phyloP scores from a whole-genome alignment of 2,797 vertebrate genomes.

The Cynopterus sphinx region DNA sequence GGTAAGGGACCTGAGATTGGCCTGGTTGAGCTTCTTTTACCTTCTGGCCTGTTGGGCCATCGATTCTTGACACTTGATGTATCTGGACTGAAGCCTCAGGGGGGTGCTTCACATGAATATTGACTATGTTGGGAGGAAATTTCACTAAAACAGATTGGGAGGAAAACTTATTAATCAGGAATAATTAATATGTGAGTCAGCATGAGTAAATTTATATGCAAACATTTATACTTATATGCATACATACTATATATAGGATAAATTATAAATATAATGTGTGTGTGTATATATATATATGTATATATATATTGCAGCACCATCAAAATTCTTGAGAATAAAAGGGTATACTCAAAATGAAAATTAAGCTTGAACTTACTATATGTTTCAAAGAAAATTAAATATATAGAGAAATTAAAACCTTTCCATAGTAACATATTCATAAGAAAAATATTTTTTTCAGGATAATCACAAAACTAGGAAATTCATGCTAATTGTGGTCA shows the following conservation, averaged over 20 bases:
- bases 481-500: neutral
- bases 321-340: constrained; percentile 35
- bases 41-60: constrained; percentile 89
- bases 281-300: neutral
- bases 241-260: neutral
- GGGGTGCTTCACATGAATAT: constrained; percentile 98
- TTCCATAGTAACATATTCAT: neutral
- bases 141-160: constrained; percentile 87
- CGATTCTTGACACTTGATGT: constrained; percentile 97
- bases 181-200: neutral
- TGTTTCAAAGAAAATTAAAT: neutral
- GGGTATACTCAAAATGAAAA: neutral
- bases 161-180: constrained; percentile 51
- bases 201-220: neutral
- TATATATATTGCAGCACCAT: neutral
- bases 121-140: constrained; percentile 93
- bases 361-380: neutral
- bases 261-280: neutral
- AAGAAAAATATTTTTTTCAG: constrained; percentile 21
- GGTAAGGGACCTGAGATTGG: constrained; percentile 89
- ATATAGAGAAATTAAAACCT: constrained; percentile 17
- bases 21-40: constrained; percentile 87
- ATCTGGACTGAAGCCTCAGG: constrained; percentile 98
- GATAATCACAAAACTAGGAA: neutral
- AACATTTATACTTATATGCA: neutral